A percentile compares a stretch with the other conserved stretches of the same genome.
These are phyloP conservation scores for Formicarius rufipectus DNA, from an alignment of 2,113 vertebrate genomes.

Conservation along the genomic window DNA sequence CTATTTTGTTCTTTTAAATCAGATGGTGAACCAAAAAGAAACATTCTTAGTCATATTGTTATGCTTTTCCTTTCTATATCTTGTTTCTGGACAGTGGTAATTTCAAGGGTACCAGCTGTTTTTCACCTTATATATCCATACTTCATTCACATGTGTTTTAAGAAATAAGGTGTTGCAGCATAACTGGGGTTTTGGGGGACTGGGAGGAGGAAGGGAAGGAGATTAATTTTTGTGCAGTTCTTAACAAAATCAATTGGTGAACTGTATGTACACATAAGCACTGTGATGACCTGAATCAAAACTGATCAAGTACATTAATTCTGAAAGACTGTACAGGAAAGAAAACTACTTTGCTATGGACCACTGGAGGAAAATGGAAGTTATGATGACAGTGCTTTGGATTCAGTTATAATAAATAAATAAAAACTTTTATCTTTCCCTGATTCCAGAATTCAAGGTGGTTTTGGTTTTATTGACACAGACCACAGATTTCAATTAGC, in stretches of 20 bases:
- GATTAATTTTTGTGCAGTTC: background rate
- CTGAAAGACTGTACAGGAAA: background rate
- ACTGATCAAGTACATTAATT: background rate
- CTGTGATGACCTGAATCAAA: background rate
- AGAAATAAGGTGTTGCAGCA: background rate
- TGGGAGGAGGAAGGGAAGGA: background rate
- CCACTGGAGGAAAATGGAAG: background rate
- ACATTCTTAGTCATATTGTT: background rate
- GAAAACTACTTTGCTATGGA: background rate
- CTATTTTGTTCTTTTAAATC: constrained; percentile 20
- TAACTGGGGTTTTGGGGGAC: background rate
- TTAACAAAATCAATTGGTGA: background rate
- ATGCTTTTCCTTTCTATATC: background rate
- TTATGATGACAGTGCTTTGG: background rate
- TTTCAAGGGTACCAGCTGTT: background rate
- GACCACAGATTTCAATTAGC: background rate
- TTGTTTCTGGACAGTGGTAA: background rate
- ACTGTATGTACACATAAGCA: background rate
- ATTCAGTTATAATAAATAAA: background rate
- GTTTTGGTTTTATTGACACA: background rate
- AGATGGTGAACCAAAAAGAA: background rate
- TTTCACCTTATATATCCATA: background rate
- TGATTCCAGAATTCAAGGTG: background rate
- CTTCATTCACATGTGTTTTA: background rate
- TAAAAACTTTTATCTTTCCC: background rate